Conservation (phyloP, 2,797 vertebrate genomes). For the Acipenser transmontanus region DNA sequence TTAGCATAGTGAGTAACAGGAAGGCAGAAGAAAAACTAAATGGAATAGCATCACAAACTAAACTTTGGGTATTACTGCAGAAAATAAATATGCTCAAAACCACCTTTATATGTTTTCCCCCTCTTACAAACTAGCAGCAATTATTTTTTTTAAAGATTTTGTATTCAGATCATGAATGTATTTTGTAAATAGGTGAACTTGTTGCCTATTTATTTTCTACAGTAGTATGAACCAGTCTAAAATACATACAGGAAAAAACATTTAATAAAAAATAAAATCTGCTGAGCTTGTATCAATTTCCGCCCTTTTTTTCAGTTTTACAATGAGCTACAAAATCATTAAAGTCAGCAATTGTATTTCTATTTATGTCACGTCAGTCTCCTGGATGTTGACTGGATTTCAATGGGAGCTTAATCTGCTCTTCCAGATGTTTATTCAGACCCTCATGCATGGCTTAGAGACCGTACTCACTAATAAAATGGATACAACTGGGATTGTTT, state of each 20-base stretch:
- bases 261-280: neutral
- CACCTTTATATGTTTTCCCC: too few species aligned
- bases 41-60: too few species aligned
- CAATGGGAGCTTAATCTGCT: neutral
- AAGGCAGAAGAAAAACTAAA: too few species aligned
- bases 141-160: too few species aligned
- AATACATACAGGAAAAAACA: neutral
- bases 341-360: neutral
- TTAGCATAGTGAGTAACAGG: too few species aligned
- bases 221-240: neutral
- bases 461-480: neutral
- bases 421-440: neutral
- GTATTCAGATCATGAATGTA: too few species aligned
- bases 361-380: neutral
- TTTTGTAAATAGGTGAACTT: too few species aligned
- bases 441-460: neutral
- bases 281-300: neutral
- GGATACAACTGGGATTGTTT: slow-evolving; percentile 5
- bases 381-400: neutral
- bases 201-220: too few species aligned
- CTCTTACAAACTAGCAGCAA: too few species aligned
- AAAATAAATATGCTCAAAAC: too few species aligned
- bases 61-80: too few species aligned
- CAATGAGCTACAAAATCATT: slow-evolving; percentile 4
- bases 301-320: neutral